These are phyloP conservation scores for Drepana falcataria DNA, from an alignment of 2,888 invertebrate genomes.

Conservation along the genomic window DNA sequence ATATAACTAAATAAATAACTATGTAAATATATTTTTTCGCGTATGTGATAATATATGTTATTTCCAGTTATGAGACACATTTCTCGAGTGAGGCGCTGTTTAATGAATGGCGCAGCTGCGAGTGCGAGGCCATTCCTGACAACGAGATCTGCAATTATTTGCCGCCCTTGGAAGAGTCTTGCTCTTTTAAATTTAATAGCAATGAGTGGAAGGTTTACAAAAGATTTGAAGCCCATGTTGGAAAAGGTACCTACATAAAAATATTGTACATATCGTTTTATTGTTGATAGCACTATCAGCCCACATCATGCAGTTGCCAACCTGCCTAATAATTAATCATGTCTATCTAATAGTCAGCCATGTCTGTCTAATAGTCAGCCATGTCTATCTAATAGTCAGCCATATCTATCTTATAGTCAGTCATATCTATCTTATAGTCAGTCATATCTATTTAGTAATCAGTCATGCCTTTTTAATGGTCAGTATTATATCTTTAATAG, in stretches of 20 bases:
- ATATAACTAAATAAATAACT: no score
- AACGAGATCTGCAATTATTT: conserved; percentile 61
- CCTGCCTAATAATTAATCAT: no score
- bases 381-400: no score
- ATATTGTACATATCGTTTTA: neutral
- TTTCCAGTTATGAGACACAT: conserved; percentile 41
- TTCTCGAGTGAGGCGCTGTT: conserved; percentile 52
- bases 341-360: no score
- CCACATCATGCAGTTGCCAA: neutral
- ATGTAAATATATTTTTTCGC: no score
- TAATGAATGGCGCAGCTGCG: conserved; percentile 44
- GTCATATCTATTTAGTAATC: no score
- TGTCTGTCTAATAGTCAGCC: no score
- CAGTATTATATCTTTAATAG: no score
- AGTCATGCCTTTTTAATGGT: no score
- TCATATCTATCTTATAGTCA: no score
- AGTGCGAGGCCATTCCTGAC: conserved; percentile 49
- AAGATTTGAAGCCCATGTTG: conserved; percentile 27
- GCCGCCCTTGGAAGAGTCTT: conserved; percentile 75
- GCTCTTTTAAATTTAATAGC: conserved; percentile 54
- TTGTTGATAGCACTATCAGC: neutral
- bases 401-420: no score
- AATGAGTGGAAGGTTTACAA: conserved; percentile 26
- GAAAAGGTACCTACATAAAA: neutral
- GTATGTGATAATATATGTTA: conserved; percentile 25